Evolutionary conservation across 2,888 invertebrate genomes (phyloP), one percentile per base, ranked within the genome.

Genomic region (Dicyrtoma fusca): DNA sequence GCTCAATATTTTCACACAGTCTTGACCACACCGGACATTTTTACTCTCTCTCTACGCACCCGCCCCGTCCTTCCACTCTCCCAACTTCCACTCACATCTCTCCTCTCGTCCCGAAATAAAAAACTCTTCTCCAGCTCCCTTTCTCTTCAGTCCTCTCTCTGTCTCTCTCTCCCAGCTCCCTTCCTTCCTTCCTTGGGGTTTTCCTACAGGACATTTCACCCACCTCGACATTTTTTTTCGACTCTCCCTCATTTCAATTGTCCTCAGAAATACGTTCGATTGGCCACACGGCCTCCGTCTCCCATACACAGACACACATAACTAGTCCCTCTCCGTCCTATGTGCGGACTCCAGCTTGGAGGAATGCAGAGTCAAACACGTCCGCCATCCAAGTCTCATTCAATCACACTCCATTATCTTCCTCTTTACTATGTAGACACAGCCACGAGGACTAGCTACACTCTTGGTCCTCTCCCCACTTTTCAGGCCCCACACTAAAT

Each of bases 11-110:
- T 73, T 69, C 65, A 66, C 72, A 72, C 72, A 66, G 61, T 66
- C 72, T 72, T 72, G 72, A 72, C 72, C 72, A 72, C 72, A 72
- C 72, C 53, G 72, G 71, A 71, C 71, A 71, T 71, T 71, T 71
- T 71, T 71, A 71, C 71, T 71, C 63, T 64, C 34, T 17, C 49
- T 59, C 25, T 59, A 62, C 71, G 64, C 71, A 71, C 71, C 69
- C 69, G 62, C 51, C 62, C 69, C 61, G 34, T 64, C 42, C 42
- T 42, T 62, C 62, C 62, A 34, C 42, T n/a, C 26, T 63, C 26
- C 26, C 17, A 34, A 17, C 61, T 61, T 25, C 61, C n/a, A 14
- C 44, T 42, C 62, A 62, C 62, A 62, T 62, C 26, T 57, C 26
- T 21, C 57, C 23, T 57, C 21, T 14, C 25, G n/a, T 21, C 8